Evolutionary conservation across 2,113 vertebrate genomes (phyloP), one percentile per base, ranked within the genome.

Genomic region (Gracilinanus agilis): DNA sequence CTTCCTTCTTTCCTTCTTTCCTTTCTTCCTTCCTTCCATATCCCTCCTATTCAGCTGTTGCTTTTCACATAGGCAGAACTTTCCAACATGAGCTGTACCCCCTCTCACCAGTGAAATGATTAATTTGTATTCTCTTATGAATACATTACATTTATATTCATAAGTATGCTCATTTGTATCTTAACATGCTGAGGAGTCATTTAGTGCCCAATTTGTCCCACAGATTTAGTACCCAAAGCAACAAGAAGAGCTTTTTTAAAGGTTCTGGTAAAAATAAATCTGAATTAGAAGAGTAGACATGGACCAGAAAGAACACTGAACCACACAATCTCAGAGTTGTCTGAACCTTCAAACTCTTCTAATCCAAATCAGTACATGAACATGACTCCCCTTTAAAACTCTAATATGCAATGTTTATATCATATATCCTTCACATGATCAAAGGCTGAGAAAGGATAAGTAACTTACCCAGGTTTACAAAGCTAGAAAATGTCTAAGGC

Each of bases 141-240:
- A 91, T 93, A 89, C 56, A 92, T 5, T 58, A 7, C 19, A 95
- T 90, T 90, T 90, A 91, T 90, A 19, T 89, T 92, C 58, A 54
- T 88, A 16, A 53, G 53, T 9, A 61, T 58, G 27, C 4, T 53
- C 90, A 92, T 90, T 90, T 94, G 90, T 91, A 89, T 21, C 24
- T 94, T 90, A 67, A 5, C 53, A n/a, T 58, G 44, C n/a, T 93
- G 12, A 44, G 75, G 34, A 67, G 93, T 95, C 7, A 93, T 54
- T 93, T 93, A 89, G 44, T 90, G 29, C 92, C 29, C 83, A 93
- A 83, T 90, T 95, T 89, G n/a, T 40, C 67, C n/a, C 67, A 83
- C n/a, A 83, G n/a, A 21, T 83, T 83, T 83, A 88, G 67, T 91
- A 93, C 27, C 34, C 44, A 90, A 56, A 19, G 2, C 89, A 54